Evolutionary conservation across 2,888 invertebrate species (phyloP).

Genomic region (Geophilus truncorum): DNA sequence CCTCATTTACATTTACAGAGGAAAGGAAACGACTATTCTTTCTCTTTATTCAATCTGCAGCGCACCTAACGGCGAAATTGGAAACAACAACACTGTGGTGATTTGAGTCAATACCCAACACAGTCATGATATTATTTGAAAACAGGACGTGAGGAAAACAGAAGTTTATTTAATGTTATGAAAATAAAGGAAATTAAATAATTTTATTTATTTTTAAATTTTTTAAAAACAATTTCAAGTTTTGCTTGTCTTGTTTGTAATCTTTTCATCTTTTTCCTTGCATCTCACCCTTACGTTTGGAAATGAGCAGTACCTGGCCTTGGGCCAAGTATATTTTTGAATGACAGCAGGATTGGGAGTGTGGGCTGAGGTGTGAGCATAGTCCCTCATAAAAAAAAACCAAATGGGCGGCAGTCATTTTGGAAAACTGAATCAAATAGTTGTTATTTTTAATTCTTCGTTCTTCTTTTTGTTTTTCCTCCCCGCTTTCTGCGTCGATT

Average conservation of each 20-base stretch:
- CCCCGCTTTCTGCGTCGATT: background rate
- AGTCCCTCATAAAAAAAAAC: background rate
- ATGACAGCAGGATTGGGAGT: background rate
- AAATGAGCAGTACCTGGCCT: background rate
- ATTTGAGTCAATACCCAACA: background rate
- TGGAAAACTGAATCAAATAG: background rate
- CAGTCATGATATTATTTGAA: background rate
- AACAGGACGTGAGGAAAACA: background rate
- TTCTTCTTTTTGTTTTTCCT: background rate
- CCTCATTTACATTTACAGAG: too few species aligned
- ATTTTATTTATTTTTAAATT: too few species aligned
- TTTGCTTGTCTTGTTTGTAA: background rate
- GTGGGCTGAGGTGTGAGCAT: background rate
- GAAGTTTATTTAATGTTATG: too few species aligned
- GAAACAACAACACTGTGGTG: too few species aligned
- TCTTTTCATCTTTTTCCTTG: background rate
- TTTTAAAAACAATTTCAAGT: background rate
- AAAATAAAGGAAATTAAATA: too few species aligned
- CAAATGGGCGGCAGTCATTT: background rate
- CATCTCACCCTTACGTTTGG: background rate
- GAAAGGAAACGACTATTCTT: too few species aligned
- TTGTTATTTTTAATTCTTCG: too few species aligned
- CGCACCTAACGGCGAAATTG: too few species aligned
- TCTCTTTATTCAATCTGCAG: too few species aligned
- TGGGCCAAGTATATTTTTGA: constrained; percentile 1